Evolutionary conservation across 2,113 vertebrate genomes (phyloP).

Genomic region (Larimichthys polyactis): DNA sequence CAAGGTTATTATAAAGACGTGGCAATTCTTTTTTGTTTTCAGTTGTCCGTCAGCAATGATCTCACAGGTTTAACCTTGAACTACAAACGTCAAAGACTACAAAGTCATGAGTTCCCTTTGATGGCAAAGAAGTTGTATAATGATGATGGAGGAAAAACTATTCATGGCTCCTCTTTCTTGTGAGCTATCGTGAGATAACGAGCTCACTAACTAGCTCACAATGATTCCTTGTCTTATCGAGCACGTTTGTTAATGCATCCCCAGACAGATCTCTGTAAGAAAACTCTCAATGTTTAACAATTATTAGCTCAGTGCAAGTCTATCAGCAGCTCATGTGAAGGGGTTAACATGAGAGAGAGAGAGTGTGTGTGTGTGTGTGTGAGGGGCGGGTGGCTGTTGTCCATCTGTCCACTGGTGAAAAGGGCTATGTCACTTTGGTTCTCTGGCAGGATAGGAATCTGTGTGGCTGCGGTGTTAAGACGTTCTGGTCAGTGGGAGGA

Average conservation of each 20-base stretch:
- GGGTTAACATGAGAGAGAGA: slow-evolving; percentile 19
- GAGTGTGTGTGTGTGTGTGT: background rate
- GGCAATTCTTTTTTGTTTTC: background rate
- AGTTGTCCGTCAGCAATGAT: background rate
- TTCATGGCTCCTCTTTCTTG: background rate
- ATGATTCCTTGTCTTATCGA: slow-evolving; percentile 1
- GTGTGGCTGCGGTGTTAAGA: slow-evolving; percentile 36
- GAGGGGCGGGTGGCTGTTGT: slow-evolving; percentile 2
- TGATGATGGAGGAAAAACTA: too few relatives aligned
- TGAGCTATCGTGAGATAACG: background rate
- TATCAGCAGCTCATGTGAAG: slow-evolving; percentile 15
- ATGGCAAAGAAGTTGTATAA: background rate
- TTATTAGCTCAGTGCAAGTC: slow-evolving; percentile 4
- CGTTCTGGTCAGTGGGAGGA: slow-evolving; percentile 49
- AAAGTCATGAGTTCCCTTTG: background rate
- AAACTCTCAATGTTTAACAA: background rate
- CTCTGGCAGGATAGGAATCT: slow-evolving; percentile 42
- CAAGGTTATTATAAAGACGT: too few relatives aligned
- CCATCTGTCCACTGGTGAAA: slow-evolving; percentile 55
- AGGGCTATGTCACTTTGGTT: slow-evolving; percentile 22
- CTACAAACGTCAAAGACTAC: background rate
- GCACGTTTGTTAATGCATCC: background rate
- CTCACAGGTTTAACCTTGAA: background rate
- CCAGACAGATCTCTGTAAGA: slow-evolving; percentile 1
- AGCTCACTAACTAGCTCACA: background rate